These are phyloP conservation scores for Bubo scandiacus DNA, from an alignment of 2,113 vertebrate species.

Conservation along the genomic window DNA sequence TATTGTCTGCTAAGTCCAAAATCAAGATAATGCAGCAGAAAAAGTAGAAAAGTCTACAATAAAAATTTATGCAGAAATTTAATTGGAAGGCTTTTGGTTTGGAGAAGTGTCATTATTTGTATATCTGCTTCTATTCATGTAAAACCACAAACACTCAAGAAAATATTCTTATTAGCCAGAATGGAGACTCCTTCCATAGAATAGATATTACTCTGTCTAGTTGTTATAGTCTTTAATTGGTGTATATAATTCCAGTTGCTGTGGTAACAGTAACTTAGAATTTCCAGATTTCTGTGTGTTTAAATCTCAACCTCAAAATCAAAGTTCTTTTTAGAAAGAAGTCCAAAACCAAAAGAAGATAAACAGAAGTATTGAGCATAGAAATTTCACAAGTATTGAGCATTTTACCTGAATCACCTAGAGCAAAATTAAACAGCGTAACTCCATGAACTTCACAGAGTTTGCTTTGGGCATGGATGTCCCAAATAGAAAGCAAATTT, in stretches of 20 bases:
- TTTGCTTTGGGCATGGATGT: background rate
- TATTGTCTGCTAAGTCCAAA: background rate
- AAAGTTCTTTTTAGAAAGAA: background rate
- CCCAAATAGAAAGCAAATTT: background rate
- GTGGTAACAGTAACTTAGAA: background rate
- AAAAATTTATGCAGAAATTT: background rate
- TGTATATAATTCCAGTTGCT: background rate
- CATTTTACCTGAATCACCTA: background rate
- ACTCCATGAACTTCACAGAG: background rate
- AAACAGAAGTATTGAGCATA: background rate
- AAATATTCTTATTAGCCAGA: background rate
- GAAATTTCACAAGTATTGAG: background rate
- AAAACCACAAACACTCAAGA: background rate
- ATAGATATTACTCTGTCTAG: background rate
- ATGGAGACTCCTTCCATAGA: background rate
- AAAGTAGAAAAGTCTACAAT: background rate
- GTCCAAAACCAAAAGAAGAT: background rate
- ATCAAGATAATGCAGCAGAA: background rate
- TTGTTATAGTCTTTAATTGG: background rate
- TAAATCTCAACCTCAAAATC: background rate
- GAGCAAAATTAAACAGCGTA: background rate
- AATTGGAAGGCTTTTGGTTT: background rate
- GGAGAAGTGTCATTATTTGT: background rate
- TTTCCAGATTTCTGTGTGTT: background rate
- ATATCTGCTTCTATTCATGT: background rate